Conservation (phyloP, 2,797 vertebrate species). For the Gallirallus australis region DNA sequence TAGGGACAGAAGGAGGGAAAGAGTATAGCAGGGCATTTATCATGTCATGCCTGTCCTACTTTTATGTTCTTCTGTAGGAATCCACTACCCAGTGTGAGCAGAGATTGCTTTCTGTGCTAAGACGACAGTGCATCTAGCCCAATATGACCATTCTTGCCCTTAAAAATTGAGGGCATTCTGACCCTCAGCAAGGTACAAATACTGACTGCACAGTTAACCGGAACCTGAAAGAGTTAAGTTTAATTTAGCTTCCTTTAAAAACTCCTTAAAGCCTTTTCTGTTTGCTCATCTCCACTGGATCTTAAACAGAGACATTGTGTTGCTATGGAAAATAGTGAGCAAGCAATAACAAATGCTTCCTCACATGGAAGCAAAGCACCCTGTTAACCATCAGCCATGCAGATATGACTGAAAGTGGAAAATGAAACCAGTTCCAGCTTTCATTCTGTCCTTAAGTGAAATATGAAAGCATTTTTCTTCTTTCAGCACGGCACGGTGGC, state of each 20-base stretch:
- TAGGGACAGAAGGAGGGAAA: not conserved
- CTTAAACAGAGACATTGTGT: conserved; percentile 59
- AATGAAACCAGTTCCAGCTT: conserved; percentile 45
- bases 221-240: conserved; percentile 23
- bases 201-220: not conserved
- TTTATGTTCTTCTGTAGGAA: not conserved
- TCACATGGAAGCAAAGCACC: not conserved
- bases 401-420: conserved; percentile 32
- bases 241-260: not conserved
- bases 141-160: not conserved
- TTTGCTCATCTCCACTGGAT: conserved; percentile 47
- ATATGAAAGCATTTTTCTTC: conserved; percentile 50
- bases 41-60: not conserved
- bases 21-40: not conserved
- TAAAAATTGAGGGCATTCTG: not conserved
- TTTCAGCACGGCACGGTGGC: conserved; percentile 7
- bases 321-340: conserved; percentile 53
- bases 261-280: conserved; percentile 54
- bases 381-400: conserved; percentile 58
- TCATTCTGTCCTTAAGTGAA: conserved; percentile 43
- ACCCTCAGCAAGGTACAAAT: not conserved
- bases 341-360: conserved; percentile 53
- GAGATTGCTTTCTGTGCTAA: not conserved
- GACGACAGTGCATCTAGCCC: not conserved
- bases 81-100: not conserved